A percentile compares a stretch with the other conserved stretches of the same genome.
Conservation (phyloP, 2,888 invertebrate species). For the Anarsia innoxiella region DNA sequence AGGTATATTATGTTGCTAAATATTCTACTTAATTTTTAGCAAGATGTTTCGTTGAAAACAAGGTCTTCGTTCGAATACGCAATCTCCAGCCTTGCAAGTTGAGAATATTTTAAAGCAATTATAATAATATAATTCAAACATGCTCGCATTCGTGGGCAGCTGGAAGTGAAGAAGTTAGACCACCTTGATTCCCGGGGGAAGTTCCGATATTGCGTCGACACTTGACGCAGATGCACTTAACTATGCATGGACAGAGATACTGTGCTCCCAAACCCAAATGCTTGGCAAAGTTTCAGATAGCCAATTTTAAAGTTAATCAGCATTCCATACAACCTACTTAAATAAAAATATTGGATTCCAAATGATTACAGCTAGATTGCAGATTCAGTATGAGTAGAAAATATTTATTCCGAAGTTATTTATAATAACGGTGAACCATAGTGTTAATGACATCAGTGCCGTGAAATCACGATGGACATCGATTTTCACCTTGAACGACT, state of each 20-base stretch:
- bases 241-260: slow-evolving; percentile 68
- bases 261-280: slow-evolving; percentile 47
- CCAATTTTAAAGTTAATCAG: slow-evolving; percentile 45
- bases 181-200: slow-evolving; percentile 39
- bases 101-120: too few relatives aligned
- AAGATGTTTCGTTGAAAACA: too few relatives aligned
- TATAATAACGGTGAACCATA: slow-evolving; percentile 10
- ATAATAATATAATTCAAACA: neutral
- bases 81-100: too few relatives aligned
- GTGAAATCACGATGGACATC: slow-evolving; percentile 53
- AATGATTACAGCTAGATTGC: neutral
- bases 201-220: slow-evolving; percentile 59
- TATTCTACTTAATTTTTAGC: too few relatives aligned
- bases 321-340: slow-evolving; percentile 5
- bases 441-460: slow-evolving; percentile 33
- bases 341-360: neutral
- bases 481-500: slow-evolving; percentile 60
- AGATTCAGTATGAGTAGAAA: too few relatives aligned
- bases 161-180: slow-evolving; percentile 46
- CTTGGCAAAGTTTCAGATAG: slow-evolving; percentile 46
- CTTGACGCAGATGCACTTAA: slow-evolving; percentile 65
- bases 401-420: slow-evolving; percentile 4
- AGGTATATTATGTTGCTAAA: too few relatives aligned
- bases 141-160: slow-evolving; percentile 6
- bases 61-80: too few relatives aligned